Conservation (phyloP, 2,113 vertebrate genomes). For the Trichechus manatus region DNA sequence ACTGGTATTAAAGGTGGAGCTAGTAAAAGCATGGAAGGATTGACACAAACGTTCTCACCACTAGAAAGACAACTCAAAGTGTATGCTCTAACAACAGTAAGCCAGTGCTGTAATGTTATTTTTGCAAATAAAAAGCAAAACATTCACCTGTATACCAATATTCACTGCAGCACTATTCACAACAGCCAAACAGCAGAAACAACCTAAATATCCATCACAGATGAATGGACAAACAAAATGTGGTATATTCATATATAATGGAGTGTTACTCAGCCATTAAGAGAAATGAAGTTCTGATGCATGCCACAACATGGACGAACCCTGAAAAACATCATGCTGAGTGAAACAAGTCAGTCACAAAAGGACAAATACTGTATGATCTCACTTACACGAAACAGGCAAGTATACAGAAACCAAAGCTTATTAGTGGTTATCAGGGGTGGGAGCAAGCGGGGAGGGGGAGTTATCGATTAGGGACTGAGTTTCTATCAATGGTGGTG, state of each 20-base stretch:
- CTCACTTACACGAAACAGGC: not conserved
- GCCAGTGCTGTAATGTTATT: not conserved
- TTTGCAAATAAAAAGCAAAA: conserved; percentile 58
- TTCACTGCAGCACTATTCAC: not conserved
- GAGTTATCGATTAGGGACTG: not conserved
- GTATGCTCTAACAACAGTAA: not conserved
- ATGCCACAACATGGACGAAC: not conserved
- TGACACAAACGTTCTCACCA: not conserved
- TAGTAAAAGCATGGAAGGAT: not conserved
- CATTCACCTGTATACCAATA: not conserved
- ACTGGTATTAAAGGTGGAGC: not conserved
- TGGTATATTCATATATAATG: not conserved
- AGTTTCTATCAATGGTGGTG: not conserved
- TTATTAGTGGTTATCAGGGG: not conserved
- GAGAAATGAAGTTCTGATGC: not conserved
- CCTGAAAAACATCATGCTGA: not conserved
- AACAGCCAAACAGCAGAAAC: not conserved
- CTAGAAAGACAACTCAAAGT: conserved; percentile 6
- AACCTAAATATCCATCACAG: not conserved
- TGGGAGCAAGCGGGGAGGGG: not conserved
- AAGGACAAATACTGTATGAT: not conserved
- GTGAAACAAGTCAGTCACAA: not conserved
- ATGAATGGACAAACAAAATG: not conserved
- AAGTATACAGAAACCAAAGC: not conserved
- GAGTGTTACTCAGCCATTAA: not conserved